Conservation (phyloP, 2,888 invertebrate species). For the Ganaspis brasiliensis region DNA sequence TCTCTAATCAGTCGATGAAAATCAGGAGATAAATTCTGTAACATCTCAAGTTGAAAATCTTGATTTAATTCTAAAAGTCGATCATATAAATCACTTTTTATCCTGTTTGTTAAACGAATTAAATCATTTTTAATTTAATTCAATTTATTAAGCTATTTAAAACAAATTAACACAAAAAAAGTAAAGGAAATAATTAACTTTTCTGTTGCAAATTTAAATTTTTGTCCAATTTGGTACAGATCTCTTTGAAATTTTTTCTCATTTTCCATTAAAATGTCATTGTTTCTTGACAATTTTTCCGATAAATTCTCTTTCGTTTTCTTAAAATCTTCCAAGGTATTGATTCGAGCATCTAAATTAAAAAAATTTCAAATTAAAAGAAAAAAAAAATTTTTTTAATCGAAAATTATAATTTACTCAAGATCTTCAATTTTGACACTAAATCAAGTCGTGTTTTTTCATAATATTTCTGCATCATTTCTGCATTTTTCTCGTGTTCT, state of each 20-base stretch:
- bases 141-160: background rate
- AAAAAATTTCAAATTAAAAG: background rate
- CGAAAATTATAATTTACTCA: slow-evolving; percentile 68
- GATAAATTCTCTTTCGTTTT: slow-evolving; percentile 59
- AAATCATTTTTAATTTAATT: background rate
- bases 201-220: slow-evolving; percentile 69
- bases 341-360: slow-evolving; percentile 71
- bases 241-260: slow-evolving; percentile 63
- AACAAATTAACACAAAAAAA: too few relatives aligned
- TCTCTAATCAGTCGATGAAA: slow-evolving; percentile 71
- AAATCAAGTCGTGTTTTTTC: slow-evolving; percentile 63
- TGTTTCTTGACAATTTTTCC: slow-evolving; percentile 62
- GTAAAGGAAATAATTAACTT: slow-evolving; percentile 63
- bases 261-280: slow-evolving; percentile 59
- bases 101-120: slow-evolving; percentile 59
- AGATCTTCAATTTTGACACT: slow-evolving; percentile 68
- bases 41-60: slow-evolving; percentile 68
- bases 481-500: slow-evolving; percentile 60
- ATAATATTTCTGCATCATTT: slow-evolving; percentile 64
- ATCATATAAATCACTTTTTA: slow-evolving; percentile 70
- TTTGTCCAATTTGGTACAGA: slow-evolving; percentile 63
- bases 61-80: slow-evolving; percentile 65
- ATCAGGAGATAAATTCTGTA: slow-evolving; percentile 62
- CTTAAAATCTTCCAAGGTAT: slow-evolving; percentile 73
- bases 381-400: background rate